A percentile compares a stretch with the other conserved stretches of the same genome.
These are phyloP conservation scores for Eclectus roratus DNA, from an alignment of 2,113 vertebrate genomes.

Conservation along the genomic window DNA sequence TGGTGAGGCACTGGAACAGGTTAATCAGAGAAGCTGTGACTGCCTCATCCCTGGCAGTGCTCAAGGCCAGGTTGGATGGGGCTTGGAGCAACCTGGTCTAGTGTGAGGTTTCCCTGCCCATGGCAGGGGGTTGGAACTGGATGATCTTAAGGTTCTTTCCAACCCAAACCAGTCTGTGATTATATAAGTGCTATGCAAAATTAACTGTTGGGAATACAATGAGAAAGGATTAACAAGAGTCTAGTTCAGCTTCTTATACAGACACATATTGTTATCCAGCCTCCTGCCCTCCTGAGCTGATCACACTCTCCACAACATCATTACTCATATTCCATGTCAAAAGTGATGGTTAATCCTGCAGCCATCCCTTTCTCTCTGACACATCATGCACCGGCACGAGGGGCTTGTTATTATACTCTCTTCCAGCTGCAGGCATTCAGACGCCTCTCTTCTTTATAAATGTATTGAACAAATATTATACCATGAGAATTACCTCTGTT, in stretches of 20 bases:
- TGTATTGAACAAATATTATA: background rate
- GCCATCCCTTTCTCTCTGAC: background rate
- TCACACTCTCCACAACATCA: background rate
- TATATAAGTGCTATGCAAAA: background rate
- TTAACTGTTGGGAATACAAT: background rate
- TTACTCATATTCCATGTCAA: background rate
- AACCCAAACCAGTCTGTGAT: background rate
- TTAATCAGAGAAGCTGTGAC: background rate
- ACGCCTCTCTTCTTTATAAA: fast-evolving
- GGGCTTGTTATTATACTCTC: background rate
- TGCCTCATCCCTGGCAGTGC: background rate
- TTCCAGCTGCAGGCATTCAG: background rate
- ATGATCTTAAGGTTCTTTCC: background rate
- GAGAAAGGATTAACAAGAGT: background rate
- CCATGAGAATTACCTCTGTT: background rate
- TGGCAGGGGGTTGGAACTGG: background rate
- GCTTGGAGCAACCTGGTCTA: background rate
- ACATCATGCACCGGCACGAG: background rate
- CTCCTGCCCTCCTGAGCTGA: background rate
- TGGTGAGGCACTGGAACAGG: background rate
- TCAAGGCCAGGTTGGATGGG: background rate
- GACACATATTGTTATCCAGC: background rate
- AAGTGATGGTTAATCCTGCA: background rate
- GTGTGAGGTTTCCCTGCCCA: background rate
- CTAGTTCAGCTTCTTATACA: background rate